phyloP scores from a whole-genome alignment of 1,140 invertebrate genomes.

The Bombyx mori region ASM3026992v2 NC_085127.1:1956501-1957000 shows the following conservation, averaged over 20 bases:
- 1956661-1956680: slow-evolving; percentile 48
- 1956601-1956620: slow-evolving; percentile 68
- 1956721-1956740: neutral
- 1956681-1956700: slow-evolving; percentile 55
- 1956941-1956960: slow-evolving; percentile 65
- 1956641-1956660: slow-evolving; percentile 67
- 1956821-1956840: slow-evolving; percentile 12
- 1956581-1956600: slow-evolving; percentile 66
- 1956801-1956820: slow-evolving; percentile 15
- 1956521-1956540: slow-evolving; percentile 64
- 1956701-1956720: slow-evolving; percentile 24
- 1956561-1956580: slow-evolving; percentile 70
- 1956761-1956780: slow-evolving; percentile 49
- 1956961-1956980: slow-evolving; percentile 61
- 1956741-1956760: slow-evolving; percentile 16
- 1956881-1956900: slow-evolving; percentile 25
- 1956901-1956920: slow-evolving; percentile 15
- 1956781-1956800: slow-evolving; percentile 44
- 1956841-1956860: slow-evolving; percentile 22
- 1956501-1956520: slow-evolving; percentile 68
- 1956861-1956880: slow-evolving; percentile 30
- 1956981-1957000: slow-evolving; percentile 67
- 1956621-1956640: slow-evolving; percentile 67
- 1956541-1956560: slow-evolving; percentile 58
- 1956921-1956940: slow-evolving; percentile 44